Conservation (phyloP, 2,888 invertebrate species). For the Cephus sareptanus region DNA sequence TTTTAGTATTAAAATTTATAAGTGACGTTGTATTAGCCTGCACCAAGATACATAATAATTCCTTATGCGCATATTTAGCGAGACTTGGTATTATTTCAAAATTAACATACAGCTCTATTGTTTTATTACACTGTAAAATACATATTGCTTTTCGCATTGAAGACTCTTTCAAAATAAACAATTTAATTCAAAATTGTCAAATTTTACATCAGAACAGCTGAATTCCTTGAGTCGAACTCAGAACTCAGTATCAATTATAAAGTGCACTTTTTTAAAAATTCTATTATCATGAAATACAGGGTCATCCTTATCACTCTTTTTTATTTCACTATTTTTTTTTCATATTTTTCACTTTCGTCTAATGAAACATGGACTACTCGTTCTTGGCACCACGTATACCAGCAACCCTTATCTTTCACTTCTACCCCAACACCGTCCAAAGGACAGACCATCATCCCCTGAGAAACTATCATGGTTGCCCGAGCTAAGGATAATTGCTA, state of each 20-base stretch:
- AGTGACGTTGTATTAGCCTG: neutral
- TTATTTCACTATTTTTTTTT: slow-evolving; percentile 22
- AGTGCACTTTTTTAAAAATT: neutral
- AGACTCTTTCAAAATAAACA: neutral
- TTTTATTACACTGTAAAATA: neutral
- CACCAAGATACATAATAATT: slow-evolving; percentile 40
- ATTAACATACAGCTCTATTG: slow-evolving; percentile 15
- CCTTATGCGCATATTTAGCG: slow-evolving; percentile 54
- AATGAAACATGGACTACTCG: neutral
- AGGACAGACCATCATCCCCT: slow-evolving; percentile 9
- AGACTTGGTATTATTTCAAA: slow-evolving; percentile 48
- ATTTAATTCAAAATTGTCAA: neutral
- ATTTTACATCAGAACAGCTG: neutral
- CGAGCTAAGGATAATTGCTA: slow-evolving; percentile 40
- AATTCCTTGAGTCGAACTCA: neutral
- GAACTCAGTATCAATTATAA: neutral
- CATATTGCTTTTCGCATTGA: slow-evolving; percentile 11
- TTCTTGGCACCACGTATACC: neutral
- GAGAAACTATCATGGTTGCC: slow-evolving; percentile 36
- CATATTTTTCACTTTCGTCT: slow-evolving; percentile 12
- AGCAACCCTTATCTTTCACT: slow-evolving; percentile 9
- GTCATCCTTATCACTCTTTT: slow-evolving; percentile 9
- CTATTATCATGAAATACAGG: neutral
- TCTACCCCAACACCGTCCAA: slow-evolving; percentile 2
- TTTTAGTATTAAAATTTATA: neutral